These are phyloP conservation scores for Alfaro cultratus DNA, from an alignment of 2,797 vertebrate species.

Conservation along the genomic window DNA sequence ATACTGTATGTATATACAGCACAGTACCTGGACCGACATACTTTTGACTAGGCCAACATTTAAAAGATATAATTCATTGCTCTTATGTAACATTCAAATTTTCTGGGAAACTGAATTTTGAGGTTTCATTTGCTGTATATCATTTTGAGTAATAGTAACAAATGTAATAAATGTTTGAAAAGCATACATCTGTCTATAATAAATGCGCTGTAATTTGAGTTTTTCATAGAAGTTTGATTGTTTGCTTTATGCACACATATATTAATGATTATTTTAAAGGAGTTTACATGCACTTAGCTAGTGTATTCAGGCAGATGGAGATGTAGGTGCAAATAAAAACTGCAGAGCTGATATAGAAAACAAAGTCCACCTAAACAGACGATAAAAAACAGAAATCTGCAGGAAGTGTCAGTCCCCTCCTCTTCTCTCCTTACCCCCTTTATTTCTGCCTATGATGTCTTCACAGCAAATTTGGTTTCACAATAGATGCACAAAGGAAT, in stretches of 20 bases:
- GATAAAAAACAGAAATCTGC: slow-evolving; percentile 20
- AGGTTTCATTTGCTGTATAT: neutral
- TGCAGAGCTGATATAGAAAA: slow-evolving; percentile 39
- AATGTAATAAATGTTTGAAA: neutral
- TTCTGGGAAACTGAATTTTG: neutral
- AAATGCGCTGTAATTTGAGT: neutral
- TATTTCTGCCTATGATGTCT: slow-evolving; percentile 7
- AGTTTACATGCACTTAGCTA: slow-evolving; percentile 12
- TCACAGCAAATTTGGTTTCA: slow-evolving; percentile 28
- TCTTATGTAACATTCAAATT: neutral
- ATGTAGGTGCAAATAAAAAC: slow-evolving; percentile 39
- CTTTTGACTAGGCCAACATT: neutral
- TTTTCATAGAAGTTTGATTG: slow-evolving; percentile 8
- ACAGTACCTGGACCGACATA: neutral
- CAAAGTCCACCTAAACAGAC: slow-evolving; percentile 16
- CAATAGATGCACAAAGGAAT: slow-evolving; percentile 31
- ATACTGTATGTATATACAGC: neutral
- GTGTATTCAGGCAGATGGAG: slow-evolving; percentile 32
- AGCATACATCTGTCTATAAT: neutral
- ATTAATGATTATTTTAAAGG: neutral
- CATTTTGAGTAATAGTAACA: neutral
- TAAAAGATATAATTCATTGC: neutral
- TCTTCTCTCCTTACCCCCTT: neutral
- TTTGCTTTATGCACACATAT: slow-evolving; percentile 4
- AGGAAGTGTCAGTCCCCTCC: neutral